Conservation (phyloP, 2,113 vertebrate genomes). For the Pomatostomus ruficeps region DNA sequence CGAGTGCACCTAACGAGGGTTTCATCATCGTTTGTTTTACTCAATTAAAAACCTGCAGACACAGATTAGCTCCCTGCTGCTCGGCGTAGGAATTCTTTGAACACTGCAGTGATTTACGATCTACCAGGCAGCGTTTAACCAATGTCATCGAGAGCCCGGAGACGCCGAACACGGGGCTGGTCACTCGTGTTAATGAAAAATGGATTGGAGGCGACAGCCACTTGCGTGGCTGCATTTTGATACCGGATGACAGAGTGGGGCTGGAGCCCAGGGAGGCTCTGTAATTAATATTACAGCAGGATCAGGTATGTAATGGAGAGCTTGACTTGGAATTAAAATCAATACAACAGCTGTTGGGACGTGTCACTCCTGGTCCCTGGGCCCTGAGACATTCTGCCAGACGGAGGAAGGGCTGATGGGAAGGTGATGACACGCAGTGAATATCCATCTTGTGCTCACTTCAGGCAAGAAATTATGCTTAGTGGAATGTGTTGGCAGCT, state of each 20-base stretch:
- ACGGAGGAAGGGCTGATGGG: conserved; percentile 19
- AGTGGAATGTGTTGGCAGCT: conserved; percentile 45
- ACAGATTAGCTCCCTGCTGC: conserved; percentile 54
- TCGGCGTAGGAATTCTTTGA: conserved; percentile 1
- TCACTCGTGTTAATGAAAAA: conserved; percentile 58
- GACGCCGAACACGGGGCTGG: conserved; percentile 30
- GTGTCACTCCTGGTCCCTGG: conserved; percentile 25
- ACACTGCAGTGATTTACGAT: conserved; percentile 50
- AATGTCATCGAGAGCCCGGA: conserved; percentile 20
- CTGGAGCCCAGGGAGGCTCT: background rate
- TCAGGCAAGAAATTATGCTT: conserved; percentile 14
- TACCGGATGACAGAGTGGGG: conserved; percentile 24
- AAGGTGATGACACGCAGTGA: conserved; percentile 18
- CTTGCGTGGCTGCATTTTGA: conserved; percentile 28
- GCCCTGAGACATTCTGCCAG: conserved; percentile 15
- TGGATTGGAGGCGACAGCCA: conserved; percentile 8
- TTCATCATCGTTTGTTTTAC: conserved; percentile 50
- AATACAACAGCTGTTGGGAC: conserved; percentile 10
- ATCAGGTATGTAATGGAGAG: background rate
- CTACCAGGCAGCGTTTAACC: conserved; percentile 38
- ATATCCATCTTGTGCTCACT: conserved; percentile 47
- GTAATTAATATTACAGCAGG: conserved; percentile 52
- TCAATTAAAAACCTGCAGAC: conserved; percentile 64
- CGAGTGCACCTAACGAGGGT: conserved; percentile 5
- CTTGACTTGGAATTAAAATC: conserved; percentile 35